Conservation (phyloP, 1,140 invertebrate genomes). For the Nasonia vitripennis region DNA sequence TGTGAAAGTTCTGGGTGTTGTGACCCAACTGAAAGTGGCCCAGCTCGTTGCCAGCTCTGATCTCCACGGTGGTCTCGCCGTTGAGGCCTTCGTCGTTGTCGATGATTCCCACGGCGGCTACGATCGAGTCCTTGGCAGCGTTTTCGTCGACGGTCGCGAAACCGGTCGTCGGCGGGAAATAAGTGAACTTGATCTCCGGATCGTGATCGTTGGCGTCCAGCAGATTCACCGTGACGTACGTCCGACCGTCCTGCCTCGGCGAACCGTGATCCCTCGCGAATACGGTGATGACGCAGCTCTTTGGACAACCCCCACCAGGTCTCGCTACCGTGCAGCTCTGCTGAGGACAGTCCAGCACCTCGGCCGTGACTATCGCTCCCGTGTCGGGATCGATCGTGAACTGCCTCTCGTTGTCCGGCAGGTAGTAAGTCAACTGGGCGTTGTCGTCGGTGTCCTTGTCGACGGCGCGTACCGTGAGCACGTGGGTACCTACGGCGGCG, state of each 20-base stretch:
- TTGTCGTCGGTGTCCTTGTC: conserved; percentile 95
- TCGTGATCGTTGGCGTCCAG: conserved; percentile 96
- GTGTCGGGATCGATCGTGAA: conserved; percentile 93
- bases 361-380: conserved; percentile 88
- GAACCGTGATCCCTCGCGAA: conserved; percentile 94
- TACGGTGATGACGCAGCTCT: conserved; percentile 95
- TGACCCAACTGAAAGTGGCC: conserved; percentile 89
- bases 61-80: conserved; percentile 89
- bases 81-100: conserved; percentile 94
- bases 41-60: conserved; percentile 92
- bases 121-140: conserved; percentile 89
- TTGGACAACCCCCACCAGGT: conserved; percentile 81
- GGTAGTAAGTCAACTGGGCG: conserved; percentile 92
- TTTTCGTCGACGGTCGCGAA: conserved; percentile 96
- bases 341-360: conserved; percentile 86
- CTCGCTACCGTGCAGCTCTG: conserved; percentile 77
- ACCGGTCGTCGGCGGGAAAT: conserved; percentile 87
- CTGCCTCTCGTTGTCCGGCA: conserved; percentile 88
- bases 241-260: conserved; percentile 91
- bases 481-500: conserved; percentile 88
- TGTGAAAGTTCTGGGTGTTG: conserved; percentile 88
- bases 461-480: conserved; percentile 92
- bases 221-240: conserved; percentile 95
- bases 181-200: conserved; percentile 92
- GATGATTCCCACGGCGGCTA: conserved; percentile 93